Conservation (phyloP, 2,113 vertebrate species). For the Galeopterus variegatus region DNA sequence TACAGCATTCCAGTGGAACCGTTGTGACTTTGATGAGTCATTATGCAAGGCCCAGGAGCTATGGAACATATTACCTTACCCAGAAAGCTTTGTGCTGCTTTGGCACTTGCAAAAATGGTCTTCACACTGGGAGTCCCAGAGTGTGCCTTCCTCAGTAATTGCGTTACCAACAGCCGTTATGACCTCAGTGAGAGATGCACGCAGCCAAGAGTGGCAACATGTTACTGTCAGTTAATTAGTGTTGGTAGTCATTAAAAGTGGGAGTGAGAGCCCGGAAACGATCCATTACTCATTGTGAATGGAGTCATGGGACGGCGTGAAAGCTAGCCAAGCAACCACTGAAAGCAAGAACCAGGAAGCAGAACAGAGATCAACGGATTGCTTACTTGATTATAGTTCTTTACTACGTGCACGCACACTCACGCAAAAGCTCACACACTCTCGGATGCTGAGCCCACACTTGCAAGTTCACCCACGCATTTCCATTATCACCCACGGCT, state of each 20-base stretch:
- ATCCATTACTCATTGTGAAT: constrained; percentile 68
- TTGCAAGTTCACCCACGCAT: not conserved
- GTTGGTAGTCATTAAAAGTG: constrained; percentile 82
- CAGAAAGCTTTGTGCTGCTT: constrained; percentile 77
- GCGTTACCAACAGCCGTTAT: constrained; percentile 79
- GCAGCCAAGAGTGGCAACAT: constrained; percentile 84
- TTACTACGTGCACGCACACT: rapidly evolving
- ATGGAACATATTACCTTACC: constrained; percentile 87
- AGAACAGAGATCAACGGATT: not conserved
- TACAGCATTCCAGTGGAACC: constrained; percentile 58
- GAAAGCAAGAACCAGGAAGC: constrained; percentile 37
- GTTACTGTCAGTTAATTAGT: constrained; percentile 88
- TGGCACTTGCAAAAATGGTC: constrained; percentile 80
- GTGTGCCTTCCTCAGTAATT: constrained; percentile 75
- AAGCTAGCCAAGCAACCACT: constrained; percentile 58
- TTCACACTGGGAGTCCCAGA: constrained; percentile 77
- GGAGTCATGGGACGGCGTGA: constrained; percentile 50
- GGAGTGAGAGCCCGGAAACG: constrained; percentile 78
- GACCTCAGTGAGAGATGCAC: constrained; percentile 84
- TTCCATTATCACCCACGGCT: not conserved
- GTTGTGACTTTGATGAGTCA: constrained; percentile 62
- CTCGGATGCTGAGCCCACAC: rapidly evolving
- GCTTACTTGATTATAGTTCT: not conserved
- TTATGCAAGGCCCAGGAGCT: constrained; percentile 77
- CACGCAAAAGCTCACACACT: not conserved